Percentiles rank a stretch among this genome's conserved stretches.
phyloP scores from a whole-genome alignment of 2,113 vertebrate species.

The Arenaria interpres region DNA sequence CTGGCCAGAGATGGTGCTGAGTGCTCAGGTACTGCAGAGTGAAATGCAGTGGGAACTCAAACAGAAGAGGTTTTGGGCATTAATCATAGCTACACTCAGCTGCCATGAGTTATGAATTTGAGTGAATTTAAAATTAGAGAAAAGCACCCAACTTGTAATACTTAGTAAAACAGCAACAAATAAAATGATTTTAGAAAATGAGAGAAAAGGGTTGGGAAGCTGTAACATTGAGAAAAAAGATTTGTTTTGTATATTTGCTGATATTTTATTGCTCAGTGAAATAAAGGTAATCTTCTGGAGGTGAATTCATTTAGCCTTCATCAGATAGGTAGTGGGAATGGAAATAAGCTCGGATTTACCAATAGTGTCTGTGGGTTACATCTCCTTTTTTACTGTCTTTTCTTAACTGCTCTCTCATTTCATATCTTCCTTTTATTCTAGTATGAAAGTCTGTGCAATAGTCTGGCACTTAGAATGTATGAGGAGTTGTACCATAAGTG shows the following conservation, averaged over 20 bases:
- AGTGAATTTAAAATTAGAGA: background rate
- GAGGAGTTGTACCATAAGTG: background rate
- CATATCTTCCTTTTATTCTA: background rate
- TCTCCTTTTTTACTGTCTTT: background rate
- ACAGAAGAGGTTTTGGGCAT: background rate
- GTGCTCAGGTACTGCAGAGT: slow-evolving; percentile 9
- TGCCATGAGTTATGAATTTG: background rate
- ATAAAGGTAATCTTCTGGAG: background rate
- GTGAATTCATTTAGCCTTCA: background rate
- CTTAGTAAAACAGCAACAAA: background rate
- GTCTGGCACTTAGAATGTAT: background rate
- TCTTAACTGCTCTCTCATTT: background rate
- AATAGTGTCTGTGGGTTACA: background rate
- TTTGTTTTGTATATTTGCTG: background rate
- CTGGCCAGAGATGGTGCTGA: slow-evolving; percentile 68
- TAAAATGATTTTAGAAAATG: background rate
- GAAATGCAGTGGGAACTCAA: background rate
- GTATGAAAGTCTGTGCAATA: background rate
- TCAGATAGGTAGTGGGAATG: background rate
- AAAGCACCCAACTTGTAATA: background rate
- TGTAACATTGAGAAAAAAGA: background rate
- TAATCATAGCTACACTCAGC: background rate
- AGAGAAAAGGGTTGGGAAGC: background rate
- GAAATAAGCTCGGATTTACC: background rate
- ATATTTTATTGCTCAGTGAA: background rate